These are phyloP conservation scores for Epicauta chinensis DNA, from an alignment of 1,140 invertebrate species.

Conservation along the genomic window DNA sequence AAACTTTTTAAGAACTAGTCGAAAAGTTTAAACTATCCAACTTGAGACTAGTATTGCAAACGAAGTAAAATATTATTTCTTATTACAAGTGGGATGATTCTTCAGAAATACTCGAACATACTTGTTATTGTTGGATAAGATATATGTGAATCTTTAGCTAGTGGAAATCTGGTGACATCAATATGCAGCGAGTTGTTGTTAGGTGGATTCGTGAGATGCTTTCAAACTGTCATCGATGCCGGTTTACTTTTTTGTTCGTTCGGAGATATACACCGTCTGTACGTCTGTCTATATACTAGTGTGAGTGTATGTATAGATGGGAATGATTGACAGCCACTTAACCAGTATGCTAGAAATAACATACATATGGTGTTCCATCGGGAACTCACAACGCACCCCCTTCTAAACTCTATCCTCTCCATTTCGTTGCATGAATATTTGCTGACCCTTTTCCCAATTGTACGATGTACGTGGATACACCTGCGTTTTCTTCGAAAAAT, in stretches of 20 bases:
- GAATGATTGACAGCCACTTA: slow-evolving; percentile 25
- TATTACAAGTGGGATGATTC: too few species aligned
- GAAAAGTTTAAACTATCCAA: too few species aligned
- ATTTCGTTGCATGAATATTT: slow-evolving; percentile 17
- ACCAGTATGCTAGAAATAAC: slow-evolving; percentile 15
- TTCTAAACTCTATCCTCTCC: background rate
- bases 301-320: slow-evolving; percentile 8
- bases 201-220: slow-evolving; percentile 4
- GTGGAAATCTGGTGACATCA: background rate
- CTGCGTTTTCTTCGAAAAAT: too few species aligned
- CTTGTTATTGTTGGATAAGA: background rate
- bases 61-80: too few species aligned
- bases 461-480: background rate
- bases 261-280: background rate
- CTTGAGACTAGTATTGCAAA: too few species aligned
- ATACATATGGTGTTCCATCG: background rate
- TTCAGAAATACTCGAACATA: too few species aligned
- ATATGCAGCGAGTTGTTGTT: background rate
- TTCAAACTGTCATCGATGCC: slow-evolving; percentile 12
- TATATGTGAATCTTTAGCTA: background rate
- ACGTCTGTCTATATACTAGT: background rate
- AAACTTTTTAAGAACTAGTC: too few species aligned
- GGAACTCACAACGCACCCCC: background rate
- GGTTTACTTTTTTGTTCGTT: too few species aligned
- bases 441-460: slow-evolving; percentile 11